Percentiles rank a stretch among this genome's conserved stretches.
phyloP scores from a whole-genome alignment of 2,113 vertebrate genomes.

The Cephalopholis sonnerati region DNA sequence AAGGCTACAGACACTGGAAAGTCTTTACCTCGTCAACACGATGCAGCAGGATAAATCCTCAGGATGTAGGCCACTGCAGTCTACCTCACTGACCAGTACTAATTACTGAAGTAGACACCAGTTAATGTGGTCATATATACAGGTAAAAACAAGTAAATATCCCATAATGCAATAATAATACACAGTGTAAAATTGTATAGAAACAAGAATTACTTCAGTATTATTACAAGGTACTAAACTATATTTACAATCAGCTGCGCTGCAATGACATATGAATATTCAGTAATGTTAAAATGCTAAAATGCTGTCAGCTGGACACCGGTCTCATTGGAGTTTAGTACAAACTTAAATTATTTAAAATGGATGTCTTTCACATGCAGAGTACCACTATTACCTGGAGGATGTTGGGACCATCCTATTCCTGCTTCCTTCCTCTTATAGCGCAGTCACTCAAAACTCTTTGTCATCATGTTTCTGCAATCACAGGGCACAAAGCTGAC shows the following conservation, averaged over 20 bases:
- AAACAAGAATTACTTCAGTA: neutral
- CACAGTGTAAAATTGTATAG: too few species aligned
- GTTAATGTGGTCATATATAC: neutral
- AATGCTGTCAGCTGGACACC: neutral
- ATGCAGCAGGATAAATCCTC: conserved; percentile 12
- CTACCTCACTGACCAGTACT: neutral
- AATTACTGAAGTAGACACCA: neutral
- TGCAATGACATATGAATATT: neutral
- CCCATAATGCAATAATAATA: neutral
- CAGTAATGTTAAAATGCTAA: neutral
- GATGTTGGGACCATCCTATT: too few species aligned
- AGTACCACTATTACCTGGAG: too few species aligned
- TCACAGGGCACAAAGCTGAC: too few species aligned
- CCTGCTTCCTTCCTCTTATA: neutral
- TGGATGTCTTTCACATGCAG: too few species aligned
- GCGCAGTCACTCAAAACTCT: too few species aligned
- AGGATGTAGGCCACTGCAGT: conserved; percentile 16
- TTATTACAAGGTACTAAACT: neutral
- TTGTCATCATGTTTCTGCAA: too few species aligned
- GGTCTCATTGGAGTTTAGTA: neutral
- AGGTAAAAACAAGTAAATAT: neutral
- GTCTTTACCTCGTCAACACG: conserved; percentile 66
- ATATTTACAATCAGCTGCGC: neutral
- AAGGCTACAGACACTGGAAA: conserved; percentile 54
- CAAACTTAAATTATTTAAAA: too few species aligned